Evolutionary conservation across 2,888 invertebrate species (phyloP).

Genomic region (Elmis aenea): DNA sequence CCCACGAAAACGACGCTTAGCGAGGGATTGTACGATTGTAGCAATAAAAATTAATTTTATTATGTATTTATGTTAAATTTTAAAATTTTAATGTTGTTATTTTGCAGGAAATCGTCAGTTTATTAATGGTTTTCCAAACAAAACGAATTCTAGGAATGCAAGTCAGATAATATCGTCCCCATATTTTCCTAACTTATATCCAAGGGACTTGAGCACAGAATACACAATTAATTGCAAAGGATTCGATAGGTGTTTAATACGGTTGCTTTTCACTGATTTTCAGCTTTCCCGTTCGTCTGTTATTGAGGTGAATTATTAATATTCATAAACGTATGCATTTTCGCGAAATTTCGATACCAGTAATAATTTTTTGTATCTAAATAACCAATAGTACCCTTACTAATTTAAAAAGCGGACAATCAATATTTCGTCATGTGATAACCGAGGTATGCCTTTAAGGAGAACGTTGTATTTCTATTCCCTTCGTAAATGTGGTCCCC

Average conservation of each 20-base stretch:
- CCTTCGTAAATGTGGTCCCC: no score
- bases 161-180: conserved; percentile 58
- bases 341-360: no score
- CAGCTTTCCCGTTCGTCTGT: conserved; percentile 60
- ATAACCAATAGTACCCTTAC: no score
- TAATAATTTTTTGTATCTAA: no score
- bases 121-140: conserved; percentile 48
- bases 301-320: conserved; percentile 53
- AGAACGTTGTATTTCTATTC: conserved; percentile 8
- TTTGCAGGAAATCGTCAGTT: conserved; percentile 54
- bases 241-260: conserved; percentile 53
- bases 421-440: no score
- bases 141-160: conserved; percentile 40
- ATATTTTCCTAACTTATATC: conserved; percentile 63
- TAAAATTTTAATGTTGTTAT: conserved; percentile 2
- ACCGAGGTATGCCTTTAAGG: no score
- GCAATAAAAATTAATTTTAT: no score
- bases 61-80: not conserved
- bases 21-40: no score
- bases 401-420: no score
- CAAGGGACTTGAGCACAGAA: conserved; percentile 61
- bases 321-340: no score
- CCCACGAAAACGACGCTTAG: no score
- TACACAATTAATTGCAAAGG: conserved; percentile 55
- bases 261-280: conserved; percentile 64